phyloP scores from a whole-genome alignment of 37 sponge, comb jelly and placozoan genomes.

The Haliclona indistincta region DNA sequence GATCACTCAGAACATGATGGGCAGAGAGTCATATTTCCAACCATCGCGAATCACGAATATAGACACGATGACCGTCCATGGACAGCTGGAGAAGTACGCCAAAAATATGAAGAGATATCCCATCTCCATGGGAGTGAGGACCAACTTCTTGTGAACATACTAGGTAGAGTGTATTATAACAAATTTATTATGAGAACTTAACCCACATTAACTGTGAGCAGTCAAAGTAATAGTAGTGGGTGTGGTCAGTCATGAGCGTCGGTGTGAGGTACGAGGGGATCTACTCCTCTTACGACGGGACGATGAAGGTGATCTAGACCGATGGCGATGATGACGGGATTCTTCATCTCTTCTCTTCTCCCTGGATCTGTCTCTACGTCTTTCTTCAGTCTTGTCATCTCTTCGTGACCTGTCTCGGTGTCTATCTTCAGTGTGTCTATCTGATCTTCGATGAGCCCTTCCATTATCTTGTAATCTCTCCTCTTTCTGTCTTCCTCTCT shows the following conservation, averaged over 20 bases:
- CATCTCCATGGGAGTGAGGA: too few relatives aligned
- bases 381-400: background rate
- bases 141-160: too few relatives aligned
- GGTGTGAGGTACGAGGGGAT: too few relatives aligned
- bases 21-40: constrained; percentile 45
- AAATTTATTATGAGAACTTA: too few relatives aligned
- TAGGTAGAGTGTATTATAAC: too few relatives aligned
- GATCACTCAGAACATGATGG: constrained; percentile 31
- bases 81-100: constrained; percentile 18
- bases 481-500: constrained; percentile 2
- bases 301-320: too few relatives aligned
- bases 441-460: background rate
- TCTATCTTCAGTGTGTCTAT: background rate
- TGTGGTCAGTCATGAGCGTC: too few relatives aligned
- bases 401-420: background rate
- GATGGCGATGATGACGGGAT: too few relatives aligned
- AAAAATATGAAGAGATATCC: constrained; percentile 10
- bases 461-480: background rate
- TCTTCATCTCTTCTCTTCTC: constrained; percentile 8
- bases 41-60: background rate
- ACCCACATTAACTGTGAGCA: too few relatives aligned
- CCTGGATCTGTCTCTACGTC: background rate
- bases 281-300: too few relatives aligned
- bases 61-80: constrained; percentile 28
- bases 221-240: too few relatives aligned